Evolutionary conservation across 2,888 invertebrate genomes (phyloP), one percentile per base, ranked within the genome.

Genomic region (Trichacis sp.): DNA sequence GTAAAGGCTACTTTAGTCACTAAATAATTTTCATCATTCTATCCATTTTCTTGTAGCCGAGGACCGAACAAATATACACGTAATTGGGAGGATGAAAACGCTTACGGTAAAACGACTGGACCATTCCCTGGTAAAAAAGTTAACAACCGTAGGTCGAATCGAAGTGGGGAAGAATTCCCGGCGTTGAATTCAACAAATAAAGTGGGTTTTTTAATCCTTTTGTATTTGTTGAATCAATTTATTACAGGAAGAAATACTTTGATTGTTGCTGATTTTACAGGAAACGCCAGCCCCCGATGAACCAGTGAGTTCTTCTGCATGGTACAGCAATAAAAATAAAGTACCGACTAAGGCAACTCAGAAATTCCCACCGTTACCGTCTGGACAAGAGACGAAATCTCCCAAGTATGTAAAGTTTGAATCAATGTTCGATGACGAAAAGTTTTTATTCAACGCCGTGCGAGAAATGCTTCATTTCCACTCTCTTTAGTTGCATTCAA

Each of bases 81-180:
- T 9, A 95, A 94, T 61, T 96, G 96, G 95, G 95, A 96, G 80
- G 96, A 96, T 80, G 95, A 94, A 80, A 93, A 93, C 78, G 96
- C 96, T 0, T 96, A 96, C 81, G 87, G 89, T 15, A 90, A 93
- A 71, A 85, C 87, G 12, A 75, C 84, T 14, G 78, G 77, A 33
- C 14, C 40, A 4, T 9, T 40, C 14, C 73, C 75, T 40, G 69
- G 69, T 45, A 64, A 76, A 38, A 84, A 82, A 60, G 74, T 72
- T 73, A 77, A 72, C 48, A 71, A 64, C 56, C 77, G 73, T 65
- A 64, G 84, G 79, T 76, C 84, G 71, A 70, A 78, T 60, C 76
- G 77, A 69, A 77, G 84, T 60, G 86, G 87, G 0, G 88, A 88
- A 70, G 89, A 89, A 69, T 89, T 89, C 83, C 89, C 89, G 0